Base-by-base conservation (phyloP, 2,113 vertebrate species). In the Aleadryas rufinucha region DNA sequence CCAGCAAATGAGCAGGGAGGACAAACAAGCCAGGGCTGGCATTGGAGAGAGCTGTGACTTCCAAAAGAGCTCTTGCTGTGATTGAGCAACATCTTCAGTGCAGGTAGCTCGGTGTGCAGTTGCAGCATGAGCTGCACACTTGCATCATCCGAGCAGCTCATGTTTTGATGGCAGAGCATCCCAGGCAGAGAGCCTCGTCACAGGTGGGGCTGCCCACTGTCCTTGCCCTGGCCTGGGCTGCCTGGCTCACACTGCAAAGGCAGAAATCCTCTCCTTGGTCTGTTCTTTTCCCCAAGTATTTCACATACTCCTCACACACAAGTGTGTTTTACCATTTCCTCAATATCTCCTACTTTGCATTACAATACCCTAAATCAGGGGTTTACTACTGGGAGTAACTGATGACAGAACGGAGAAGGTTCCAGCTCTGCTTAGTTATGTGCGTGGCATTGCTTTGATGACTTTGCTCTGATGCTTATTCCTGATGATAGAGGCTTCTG, bases 101-200 rank as follows among this genome's bases (percentile, higher is more conserved):
- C 50, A 65, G 50, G 59, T 37, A 64, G 75, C 17, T 88, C 3
- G 0, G 39, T 64, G 57, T 56, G 35, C 41, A 80, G 57, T 65
- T 70, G 63, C 63, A 68, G 33, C 3, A 1, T 71, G 31, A 71
- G 75, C 65, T 42, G 42, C 41, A 14, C n/a, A 5, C 10, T 54
- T 68, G 39, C 21, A 79, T 79, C 7, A 1, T 52, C 30, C 0
- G 0, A 53, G 47, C 20, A 90, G 33, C 12, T 79, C 45, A 59
- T 0, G 0, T 66, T 91, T 74, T 53, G 18, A 42, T 66, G 65
- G 60, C 52, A 87, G 90, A 77, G 44, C 64, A 64, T 28, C 21
- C 24, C 31, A 13, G 54, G 41, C 50, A 89, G 47, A 31, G 33
- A 78, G 45, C 9, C 69, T 69, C 2, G 2, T 26, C 10, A 9